Conservation (phyloP, 2,113 vertebrate species). For the Carassius auratus region DNA sequence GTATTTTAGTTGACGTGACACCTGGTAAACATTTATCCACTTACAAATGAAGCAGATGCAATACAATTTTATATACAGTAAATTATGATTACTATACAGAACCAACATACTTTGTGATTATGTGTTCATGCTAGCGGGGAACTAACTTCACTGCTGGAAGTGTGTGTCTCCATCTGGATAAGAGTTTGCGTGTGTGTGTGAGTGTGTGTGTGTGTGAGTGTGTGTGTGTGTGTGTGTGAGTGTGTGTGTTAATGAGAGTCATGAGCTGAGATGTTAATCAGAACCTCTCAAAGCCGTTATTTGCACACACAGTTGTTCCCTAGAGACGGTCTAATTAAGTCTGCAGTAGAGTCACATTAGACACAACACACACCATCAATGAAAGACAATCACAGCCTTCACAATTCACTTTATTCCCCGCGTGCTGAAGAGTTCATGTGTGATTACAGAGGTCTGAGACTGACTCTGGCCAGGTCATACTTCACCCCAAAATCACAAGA, state of each 20-base stretch:
- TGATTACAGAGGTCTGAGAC: slow-evolving; percentile 31
- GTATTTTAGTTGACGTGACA: too few species aligned
- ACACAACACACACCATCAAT: slow-evolving; percentile 9
- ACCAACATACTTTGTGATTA: not conserved
- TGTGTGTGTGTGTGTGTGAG: too few species aligned
- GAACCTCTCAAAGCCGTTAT: slow-evolving; percentile 12
- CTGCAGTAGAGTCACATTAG: slow-evolving; percentile 4
- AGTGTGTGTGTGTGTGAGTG: not conserved
- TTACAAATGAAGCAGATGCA: not conserved
- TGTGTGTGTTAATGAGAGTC: slow-evolving; percentile 31
- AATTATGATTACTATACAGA: not conserved
- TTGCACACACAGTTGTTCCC: slow-evolving; percentile 37
- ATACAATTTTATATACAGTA: not conserved
- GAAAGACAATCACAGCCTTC: not conserved
- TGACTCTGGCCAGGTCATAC: not conserved
- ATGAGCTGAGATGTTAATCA: slow-evolving; percentile 35
- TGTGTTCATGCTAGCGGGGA: too few species aligned
- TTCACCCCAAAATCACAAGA: not conserved
- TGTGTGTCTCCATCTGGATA: too few species aligned
- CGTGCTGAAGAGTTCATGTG: slow-evolving; percentile 38
- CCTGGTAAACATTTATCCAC: not conserved
- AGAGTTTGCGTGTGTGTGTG: too few species aligned
- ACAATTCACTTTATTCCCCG: not conserved
- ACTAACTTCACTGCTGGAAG: too few species aligned
- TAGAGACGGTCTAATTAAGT: slow-evolving; percentile 20